A percentile compares a stretch with the other conserved stretches of the same genome.
These are phyloP conservation scores for Aurelia aurita complex sp. Pacific DNA, from an alignment of 30 jellyfish, hydroid and myxozoan genomes.

Conservation along the genomic window DNA sequence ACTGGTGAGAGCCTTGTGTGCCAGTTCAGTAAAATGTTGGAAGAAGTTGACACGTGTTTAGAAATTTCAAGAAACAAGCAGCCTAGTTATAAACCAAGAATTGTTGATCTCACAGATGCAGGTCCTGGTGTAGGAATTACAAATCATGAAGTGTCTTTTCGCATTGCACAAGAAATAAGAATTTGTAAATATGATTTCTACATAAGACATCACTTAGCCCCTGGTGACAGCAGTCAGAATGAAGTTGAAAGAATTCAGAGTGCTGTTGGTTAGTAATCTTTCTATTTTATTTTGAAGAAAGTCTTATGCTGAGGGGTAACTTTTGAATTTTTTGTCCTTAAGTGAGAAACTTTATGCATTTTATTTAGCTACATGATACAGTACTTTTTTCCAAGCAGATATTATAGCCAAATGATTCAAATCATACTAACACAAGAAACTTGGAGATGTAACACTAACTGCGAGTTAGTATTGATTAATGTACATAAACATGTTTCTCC, in stretches of 20 bases:
- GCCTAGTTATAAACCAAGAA: background rate
- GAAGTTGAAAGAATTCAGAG: conserved; percentile 38
- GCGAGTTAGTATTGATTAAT: too few relatives aligned
- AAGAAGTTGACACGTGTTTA: background rate
- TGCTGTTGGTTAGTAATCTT: conserved; percentile 20
- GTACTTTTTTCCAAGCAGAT: background rate
- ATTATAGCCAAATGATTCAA: too few relatives aligned
- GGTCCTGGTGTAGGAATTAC: conserved; percentile 44
- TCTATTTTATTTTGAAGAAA: background rate
- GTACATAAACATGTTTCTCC: too few relatives aligned
- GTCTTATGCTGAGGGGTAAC: too few relatives aligned
- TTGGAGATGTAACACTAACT: too few relatives aligned
- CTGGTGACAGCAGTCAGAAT: conserved; percentile 46
- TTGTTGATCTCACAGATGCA: conserved; percentile 23
- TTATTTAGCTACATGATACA: background rate
- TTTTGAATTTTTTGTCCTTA: too few relatives aligned
- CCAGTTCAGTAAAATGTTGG: background rate
- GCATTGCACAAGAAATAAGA: background rate
- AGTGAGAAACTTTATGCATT: too few relatives aligned
- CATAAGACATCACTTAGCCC: conserved; percentile 43
- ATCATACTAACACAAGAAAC: too few relatives aligned
- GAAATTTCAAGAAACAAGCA: background rate
- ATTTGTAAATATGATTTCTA: background rate
- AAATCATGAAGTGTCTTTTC: background rate
- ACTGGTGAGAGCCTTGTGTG: background rate